Evolutionary conservation across 2,888 invertebrate species (phyloP).

Genomic region (Stenichneumon culpator): DNA sequence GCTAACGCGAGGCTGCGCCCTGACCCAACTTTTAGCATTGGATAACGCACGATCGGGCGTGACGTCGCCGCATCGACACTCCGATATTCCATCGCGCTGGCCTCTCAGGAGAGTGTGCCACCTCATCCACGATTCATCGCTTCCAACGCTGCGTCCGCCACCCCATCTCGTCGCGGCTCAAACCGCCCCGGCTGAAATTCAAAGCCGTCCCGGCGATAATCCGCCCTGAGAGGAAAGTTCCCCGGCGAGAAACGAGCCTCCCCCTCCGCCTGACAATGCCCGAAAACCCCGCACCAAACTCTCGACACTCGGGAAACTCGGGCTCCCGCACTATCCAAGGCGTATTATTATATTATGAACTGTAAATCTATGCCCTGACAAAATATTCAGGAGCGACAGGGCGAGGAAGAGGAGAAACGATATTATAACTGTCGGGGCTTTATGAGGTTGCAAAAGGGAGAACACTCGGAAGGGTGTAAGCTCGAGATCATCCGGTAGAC

Average conservation of each 20-base stretch:
- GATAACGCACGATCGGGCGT: slow-evolving; percentile 38
- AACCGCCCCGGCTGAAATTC: slow-evolving; percentile 18
- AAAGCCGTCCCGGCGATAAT: slow-evolving; percentile 35
- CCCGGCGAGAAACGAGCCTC: slow-evolving; percentile 35
- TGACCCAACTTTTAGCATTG: slow-evolving; percentile 29
- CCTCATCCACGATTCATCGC: slow-evolving; percentile 22
- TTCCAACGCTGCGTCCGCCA: not conserved
- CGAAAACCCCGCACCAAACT: slow-evolving; percentile 5
- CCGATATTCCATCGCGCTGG: slow-evolving; percentile 36
- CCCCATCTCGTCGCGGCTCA: not conserved
- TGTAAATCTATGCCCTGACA: slow-evolving; percentile 5
- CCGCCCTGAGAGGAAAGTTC: slow-evolving; percentile 44
- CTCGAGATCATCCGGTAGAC: not conserved
- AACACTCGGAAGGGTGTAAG: slow-evolving; percentile 14
- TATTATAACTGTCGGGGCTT: slow-evolving; percentile 8
- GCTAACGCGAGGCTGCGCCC: not conserved
- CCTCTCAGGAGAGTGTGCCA: slow-evolving; percentile 5
- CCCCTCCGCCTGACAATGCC: not conserved
- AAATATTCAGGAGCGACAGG: slow-evolving; percentile 14
- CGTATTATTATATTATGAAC: slow-evolving; percentile 1
- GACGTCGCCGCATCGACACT: slow-evolving; percentile 43
- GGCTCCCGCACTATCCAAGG: not conserved
- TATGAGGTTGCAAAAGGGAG: not conserved
- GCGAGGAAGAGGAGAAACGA: slow-evolving; percentile 1
- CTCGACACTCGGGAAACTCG: slow-evolving; percentile 13